Evolutionary conservation across 53 echinoderm and acorn worm species (phyloP).

Genomic region (Echinometra lucunter): DNA sequence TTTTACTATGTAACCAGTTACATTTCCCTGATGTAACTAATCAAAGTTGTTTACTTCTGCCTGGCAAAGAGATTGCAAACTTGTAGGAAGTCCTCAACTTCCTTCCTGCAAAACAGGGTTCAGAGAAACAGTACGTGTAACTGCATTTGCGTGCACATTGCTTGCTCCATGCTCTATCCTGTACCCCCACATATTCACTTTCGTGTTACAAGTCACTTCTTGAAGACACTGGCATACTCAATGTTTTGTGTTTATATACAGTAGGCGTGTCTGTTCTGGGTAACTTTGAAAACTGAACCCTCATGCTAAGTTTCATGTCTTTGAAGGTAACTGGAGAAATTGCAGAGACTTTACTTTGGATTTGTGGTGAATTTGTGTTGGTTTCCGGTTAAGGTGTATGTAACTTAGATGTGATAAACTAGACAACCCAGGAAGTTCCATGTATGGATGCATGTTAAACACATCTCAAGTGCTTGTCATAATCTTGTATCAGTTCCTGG

Average conservation of each 20-base stretch:
- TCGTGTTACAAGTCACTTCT: neutral
- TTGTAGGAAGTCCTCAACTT: constrained; percentile 35
- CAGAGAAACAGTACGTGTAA: neutral
- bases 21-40: too few species aligned
- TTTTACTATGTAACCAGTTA: neutral
- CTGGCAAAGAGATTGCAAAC: constrained; percentile 13
- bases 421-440: constrained; percentile 18
- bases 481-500: constrained; percentile 15
- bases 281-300: neutral
- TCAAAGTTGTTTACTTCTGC: constrained; percentile 20
- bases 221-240: neutral
- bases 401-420: neutral
- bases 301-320: neutral
- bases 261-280: neutral
- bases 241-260: neutral
- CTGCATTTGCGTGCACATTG: neutral
- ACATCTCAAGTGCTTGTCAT: constrained; percentile 20
- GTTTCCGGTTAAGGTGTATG: neutral
- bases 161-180: neutral
- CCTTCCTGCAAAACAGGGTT: constrained; percentile 60
- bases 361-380: neutral
- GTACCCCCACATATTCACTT: constrained; percentile 23
- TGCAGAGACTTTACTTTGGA: neutral
- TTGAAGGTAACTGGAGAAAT: neutral
- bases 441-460: neutral